phyloP scores from a whole-genome alignment of 2,113 vertebrate genomes.

The Plecturocebus donacophilus region DNA sequence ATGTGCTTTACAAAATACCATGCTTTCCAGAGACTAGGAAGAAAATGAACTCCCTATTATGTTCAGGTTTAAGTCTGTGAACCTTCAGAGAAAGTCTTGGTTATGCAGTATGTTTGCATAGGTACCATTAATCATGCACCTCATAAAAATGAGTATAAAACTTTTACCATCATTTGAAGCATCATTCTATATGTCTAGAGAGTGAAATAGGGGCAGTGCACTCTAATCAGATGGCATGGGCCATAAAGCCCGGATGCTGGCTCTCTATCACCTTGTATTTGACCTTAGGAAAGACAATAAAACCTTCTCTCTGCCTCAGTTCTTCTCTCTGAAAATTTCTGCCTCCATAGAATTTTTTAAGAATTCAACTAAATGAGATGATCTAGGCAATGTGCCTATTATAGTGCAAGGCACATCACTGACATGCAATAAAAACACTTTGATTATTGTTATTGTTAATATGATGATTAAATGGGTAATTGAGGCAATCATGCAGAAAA shows the following conservation, averaged over 20 bases:
- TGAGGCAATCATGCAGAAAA: slow-evolving; percentile 16
- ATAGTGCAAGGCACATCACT: background rate
- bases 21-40: background rate
- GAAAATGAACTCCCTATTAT: background rate
- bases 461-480: background rate
- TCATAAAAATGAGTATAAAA: background rate
- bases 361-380: background rate
- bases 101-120: background rate
- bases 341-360: background rate
- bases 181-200: background rate
- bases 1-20: background rate
- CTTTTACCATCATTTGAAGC: background rate
- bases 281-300: background rate
- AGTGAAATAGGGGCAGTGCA: background rate
- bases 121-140: background rate
- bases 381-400: background rate
- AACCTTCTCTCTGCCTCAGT: background rate
- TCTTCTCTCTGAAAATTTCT: background rate
- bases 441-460: slow-evolving; percentile 4
- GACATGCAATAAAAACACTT: background rate
- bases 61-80: background rate
- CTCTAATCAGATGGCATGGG: background rate
- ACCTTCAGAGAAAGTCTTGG: background rate
- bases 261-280: background rate
- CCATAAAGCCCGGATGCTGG: background rate